Conservation (phyloP, 1,140 invertebrate genomes). For the Diorhabda carinulata region DNA sequence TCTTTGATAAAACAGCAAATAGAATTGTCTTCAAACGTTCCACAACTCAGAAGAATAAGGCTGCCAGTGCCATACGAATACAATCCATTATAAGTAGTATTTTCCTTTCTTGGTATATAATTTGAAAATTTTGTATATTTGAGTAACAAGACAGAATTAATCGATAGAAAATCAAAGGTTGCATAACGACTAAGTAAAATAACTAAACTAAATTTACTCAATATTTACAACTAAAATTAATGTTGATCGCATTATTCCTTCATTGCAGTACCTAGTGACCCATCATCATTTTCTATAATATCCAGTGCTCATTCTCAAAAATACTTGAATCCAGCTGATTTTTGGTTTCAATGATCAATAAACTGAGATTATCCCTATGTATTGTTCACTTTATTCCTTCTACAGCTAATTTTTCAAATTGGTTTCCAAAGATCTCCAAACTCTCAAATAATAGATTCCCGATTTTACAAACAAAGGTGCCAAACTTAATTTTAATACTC, state of each 20-base stretch:
- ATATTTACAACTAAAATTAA: conserved; percentile 39
- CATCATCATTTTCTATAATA: no score
- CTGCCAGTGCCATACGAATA: conserved; percentile 20
- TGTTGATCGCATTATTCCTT: conserved; percentile 24
- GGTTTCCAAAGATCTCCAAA: no score
- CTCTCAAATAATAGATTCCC: no score
- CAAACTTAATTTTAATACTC: no score
- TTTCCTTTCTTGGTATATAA: not conserved
- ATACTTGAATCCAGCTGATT: no score
- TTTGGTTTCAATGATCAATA: no score
- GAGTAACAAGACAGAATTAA: conserved; percentile 2
- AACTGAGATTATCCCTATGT: no score
- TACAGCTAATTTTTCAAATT: no score
- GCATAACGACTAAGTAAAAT: conserved; percentile 35
- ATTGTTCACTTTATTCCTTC: no score
- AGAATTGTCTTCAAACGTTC: conserved; percentile 15
- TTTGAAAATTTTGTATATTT: not conserved
- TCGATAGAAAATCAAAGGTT: conserved; percentile 19
- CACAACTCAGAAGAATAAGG: conserved; percentile 19
- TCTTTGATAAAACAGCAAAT: conserved; percentile 18
- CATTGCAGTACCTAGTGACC: not conserved
- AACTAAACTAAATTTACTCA: conserved; percentile 36
- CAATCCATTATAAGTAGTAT: conserved; percentile 13
- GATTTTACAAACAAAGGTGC: no score
- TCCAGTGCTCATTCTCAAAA: no score